Percentiles rank a stretch among this genome's conserved stretches.
phyloP scores from a whole-genome alignment of 2,113 vertebrate species.

The Puma concolor region DNA sequence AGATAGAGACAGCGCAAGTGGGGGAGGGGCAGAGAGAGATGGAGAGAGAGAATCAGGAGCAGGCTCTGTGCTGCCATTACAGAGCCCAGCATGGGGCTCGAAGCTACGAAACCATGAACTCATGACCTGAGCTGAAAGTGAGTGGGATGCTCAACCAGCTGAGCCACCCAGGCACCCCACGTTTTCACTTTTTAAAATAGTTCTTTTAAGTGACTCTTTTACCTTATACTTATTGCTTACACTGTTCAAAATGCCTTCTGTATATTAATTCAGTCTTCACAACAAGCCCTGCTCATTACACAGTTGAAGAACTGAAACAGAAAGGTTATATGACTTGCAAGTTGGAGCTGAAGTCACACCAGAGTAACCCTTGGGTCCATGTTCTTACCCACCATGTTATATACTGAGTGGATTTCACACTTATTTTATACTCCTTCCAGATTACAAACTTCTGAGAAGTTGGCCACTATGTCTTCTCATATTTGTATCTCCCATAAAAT shows the following conservation, averaged over 20 bases:
- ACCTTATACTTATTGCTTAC: not conserved
- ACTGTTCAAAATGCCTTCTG: not conserved
- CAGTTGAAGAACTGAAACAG: not conserved
- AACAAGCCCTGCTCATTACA: not conserved
- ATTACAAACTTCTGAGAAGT: not conserved
- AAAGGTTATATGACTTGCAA: not conserved
- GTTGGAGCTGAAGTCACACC: not conserved
- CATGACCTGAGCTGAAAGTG: too few species aligned
- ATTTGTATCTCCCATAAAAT: not conserved
- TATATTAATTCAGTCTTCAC: not conserved
- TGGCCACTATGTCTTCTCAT: not conserved
- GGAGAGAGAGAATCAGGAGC: too few species aligned
- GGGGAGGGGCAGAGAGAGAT: too few species aligned
- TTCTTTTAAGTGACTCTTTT: not conserved
- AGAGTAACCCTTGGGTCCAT: not conserved
- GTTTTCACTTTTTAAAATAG: not conserved
- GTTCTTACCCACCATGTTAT: not conserved
- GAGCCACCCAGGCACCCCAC: not conserved
- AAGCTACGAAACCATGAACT: too few species aligned
- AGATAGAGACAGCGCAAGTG: too few species aligned
- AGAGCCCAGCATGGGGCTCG: too few species aligned
- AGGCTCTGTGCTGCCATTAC: too few species aligned
- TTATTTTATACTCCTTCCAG: not conserved
- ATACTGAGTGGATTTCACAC: not conserved
- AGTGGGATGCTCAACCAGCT: too few species aligned